Evolutionary conservation across 2,797 vertebrate genomes (phyloP).

Genomic region (Limosa lapponica): DNA sequence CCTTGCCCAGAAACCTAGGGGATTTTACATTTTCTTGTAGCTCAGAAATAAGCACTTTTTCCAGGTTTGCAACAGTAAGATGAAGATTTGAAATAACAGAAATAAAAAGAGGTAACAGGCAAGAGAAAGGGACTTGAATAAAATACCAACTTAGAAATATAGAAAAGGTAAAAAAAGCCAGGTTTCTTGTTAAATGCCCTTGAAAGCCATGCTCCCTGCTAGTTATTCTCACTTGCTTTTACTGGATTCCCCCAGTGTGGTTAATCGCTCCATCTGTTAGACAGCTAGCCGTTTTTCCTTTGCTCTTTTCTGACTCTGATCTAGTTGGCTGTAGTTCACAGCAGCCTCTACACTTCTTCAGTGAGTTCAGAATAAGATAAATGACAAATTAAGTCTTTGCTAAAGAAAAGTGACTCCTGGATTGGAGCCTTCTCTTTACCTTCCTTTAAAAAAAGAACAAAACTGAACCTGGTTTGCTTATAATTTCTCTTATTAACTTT

Average conservation of each 20-base stretch:
- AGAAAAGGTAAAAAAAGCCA: neutral
- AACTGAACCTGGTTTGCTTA: neutral
- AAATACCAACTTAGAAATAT: neutral
- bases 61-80: neutral
- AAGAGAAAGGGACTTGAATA: neutral
- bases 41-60: neutral
- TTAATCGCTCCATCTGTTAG: neutral
- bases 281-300: neutral
- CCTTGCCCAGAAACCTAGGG: neutral
- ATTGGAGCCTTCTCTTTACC: neutral
- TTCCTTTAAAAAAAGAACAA: neutral
- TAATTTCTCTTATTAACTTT: neutral
- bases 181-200: neutral
- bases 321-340: neutral
- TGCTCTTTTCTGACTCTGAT: neutral
- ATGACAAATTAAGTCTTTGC: neutral
- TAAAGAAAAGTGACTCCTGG: neutral
- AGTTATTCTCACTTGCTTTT: neutral
- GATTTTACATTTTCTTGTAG: neutral
- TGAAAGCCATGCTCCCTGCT: neutral
- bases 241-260: neutral
- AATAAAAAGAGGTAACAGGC: neutral
- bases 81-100: neutral
- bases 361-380: neutral
- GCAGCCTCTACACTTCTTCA: neutral